Conservation (phyloP, 2,113 vertebrate genomes). For the Seriola quinqueradiata region DNA sequence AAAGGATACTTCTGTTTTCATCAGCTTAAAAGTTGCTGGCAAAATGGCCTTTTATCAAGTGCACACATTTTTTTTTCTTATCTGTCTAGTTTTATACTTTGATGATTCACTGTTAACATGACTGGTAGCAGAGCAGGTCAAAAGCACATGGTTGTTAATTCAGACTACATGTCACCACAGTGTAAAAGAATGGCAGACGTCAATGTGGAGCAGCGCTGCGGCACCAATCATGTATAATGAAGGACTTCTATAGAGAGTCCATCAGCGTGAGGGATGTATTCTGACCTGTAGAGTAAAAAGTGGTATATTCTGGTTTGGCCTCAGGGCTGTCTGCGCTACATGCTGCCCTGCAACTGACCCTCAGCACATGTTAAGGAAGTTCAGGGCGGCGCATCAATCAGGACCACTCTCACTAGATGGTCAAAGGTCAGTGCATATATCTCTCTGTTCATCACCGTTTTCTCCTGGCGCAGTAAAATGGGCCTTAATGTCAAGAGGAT, state of each 20-base stretch:
- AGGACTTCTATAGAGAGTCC: background rate
- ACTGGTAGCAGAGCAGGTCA: background rate
- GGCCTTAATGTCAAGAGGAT: background rate
- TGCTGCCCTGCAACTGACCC: constrained; percentile 61
- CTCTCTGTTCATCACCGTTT: background rate
- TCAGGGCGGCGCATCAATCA: constrained; percentile 57
- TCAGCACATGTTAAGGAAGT: constrained; percentile 40
- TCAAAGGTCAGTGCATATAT: constrained; percentile 31
- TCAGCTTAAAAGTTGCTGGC: background rate
- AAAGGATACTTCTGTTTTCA: background rate
- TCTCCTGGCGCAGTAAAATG: constrained; percentile 1
- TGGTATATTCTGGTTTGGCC: constrained; percentile 35
- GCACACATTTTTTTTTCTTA: background rate
- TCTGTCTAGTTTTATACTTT: background rate
- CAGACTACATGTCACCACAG: background rate
- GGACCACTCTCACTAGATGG: constrained; percentile 41
- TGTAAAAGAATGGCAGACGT: background rate
- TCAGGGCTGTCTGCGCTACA: constrained; percentile 24
- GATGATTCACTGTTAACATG: background rate
- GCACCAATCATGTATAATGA: background rate
- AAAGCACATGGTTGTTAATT: background rate
- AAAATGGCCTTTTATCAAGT: constrained; percentile 4
- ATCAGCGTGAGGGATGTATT: background rate
- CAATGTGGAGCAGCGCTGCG: background rate
- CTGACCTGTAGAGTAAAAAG: background rate